phyloP scores from a whole-genome alignment of 1,140 invertebrate species.

The Procambarus virginalis region DNA sequence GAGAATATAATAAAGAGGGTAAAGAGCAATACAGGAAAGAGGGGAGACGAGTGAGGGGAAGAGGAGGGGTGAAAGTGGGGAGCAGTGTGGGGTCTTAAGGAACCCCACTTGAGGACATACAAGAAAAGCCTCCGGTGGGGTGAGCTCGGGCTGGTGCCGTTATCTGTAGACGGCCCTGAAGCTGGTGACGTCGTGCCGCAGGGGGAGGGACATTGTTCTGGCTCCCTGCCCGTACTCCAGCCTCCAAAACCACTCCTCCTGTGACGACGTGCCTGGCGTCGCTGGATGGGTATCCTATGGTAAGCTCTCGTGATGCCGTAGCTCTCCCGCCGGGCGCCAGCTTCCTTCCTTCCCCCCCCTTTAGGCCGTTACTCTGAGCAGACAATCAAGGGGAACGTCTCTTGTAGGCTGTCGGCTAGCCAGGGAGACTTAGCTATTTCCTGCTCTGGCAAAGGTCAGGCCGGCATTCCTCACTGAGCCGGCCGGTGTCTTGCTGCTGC shows the following conservation, averaged over 20 bases:
- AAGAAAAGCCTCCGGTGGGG: neutral
- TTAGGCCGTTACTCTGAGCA: neutral
- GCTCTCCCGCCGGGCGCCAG: neutral
- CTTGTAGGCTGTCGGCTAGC: neutral
- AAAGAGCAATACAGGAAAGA: too few relatives aligned
- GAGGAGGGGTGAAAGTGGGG: neutral
- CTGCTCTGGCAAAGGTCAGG: conserved; percentile 2
- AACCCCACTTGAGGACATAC: neutral
- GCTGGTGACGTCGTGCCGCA: neutral
- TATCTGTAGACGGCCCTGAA: conserved; percentile 10
- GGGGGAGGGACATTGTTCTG: neutral
- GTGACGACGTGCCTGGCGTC: neutral
- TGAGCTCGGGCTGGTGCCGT: neutral
- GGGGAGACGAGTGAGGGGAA: neutral
- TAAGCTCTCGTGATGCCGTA: too few relatives aligned
- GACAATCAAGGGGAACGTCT: neutral
- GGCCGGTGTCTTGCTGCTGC: neutral
- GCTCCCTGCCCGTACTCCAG: neutral
- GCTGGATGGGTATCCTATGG: neutral
- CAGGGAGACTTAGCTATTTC: neutral
- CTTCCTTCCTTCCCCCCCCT: neutral
- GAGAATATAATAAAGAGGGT: too few relatives aligned
- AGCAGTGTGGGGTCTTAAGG: neutral
- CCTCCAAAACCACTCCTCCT: neutral
- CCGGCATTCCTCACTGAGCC: neutral